Percentiles rank a stretch among this genome's conserved stretches.
Evolutionary conservation across 2,888 invertebrate genomes (phyloP).

Genomic region (Harpagoxenus sublaevis): DNA sequence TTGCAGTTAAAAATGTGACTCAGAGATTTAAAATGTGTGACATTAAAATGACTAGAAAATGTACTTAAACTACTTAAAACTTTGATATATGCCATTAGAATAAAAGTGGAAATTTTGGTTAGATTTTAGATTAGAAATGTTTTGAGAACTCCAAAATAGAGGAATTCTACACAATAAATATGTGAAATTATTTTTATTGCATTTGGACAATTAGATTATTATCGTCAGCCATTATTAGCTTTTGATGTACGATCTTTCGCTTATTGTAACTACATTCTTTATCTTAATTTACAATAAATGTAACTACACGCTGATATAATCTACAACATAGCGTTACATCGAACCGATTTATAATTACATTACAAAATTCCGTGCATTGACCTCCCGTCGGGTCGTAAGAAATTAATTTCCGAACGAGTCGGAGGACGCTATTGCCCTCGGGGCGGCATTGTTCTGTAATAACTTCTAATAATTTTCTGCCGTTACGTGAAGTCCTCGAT

Average conservation of each 20-base stretch:
- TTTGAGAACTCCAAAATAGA: background rate
- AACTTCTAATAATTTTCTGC: slow-evolving; percentile 76
- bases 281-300: background rate
- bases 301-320: background rate
- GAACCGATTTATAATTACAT: slow-evolving; percentile 64
- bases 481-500: slow-evolving; percentile 58
- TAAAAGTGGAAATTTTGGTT: background rate
- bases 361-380: slow-evolving; percentile 69
- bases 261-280: background rate
- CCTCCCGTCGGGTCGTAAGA: slow-evolving; percentile 62
- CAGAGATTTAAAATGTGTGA: background rate
- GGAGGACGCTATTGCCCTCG: slow-evolving; percentile 59
- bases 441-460: slow-evolving; percentile 68
- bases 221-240: background rate
- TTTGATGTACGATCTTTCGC: background rate
- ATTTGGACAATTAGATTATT: background rate
- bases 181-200: background rate
- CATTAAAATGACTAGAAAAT: background rate
- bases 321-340: background rate
- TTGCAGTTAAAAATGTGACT: no score
- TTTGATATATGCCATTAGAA: background rate
- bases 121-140: background rate
- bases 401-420: slow-evolving; percentile 72
- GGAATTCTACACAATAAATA: background rate
- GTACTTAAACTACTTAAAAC: background rate